Evolutionary conservation across 2,797 vertebrate genomes (phyloP), one percentile per base, ranked within the genome.

Genomic region (Aphelocoma californica): DNA sequence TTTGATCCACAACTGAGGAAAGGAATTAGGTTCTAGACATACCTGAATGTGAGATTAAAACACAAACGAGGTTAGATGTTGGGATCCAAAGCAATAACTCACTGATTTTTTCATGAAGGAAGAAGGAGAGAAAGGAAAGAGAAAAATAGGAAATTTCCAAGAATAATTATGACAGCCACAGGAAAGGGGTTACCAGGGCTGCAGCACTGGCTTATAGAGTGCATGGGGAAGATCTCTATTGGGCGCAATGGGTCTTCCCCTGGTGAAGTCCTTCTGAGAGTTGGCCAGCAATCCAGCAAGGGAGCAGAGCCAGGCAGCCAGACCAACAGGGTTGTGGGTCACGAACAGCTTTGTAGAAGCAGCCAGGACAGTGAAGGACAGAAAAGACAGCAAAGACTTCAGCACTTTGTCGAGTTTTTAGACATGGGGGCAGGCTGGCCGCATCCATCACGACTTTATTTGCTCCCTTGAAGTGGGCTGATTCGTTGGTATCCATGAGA

Each of bases 341-440:
- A 54, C 0, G 0, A 36, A 16, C 6, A 65, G 10, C 10, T 19
- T 31, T 20, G 16, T 25, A 32, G n/a, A 14, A 66, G 11, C 18
- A 47, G 42, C 14, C n/a, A 32, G 51, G 42, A 38, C 21, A 20
- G 7, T 21, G 18, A 32, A 66, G 4, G 28, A 78, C 25, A 44
- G 31, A 34, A 53, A 31, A 40, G 12, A 34, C 14, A 36, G 19
- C 26, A 56, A 31, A 31, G 40, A 36, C 26, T 45, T 13, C 0
- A 0, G 21, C 28, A 47, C 44, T 45, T 47, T 10, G 18, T n/a
- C 0, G 2, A 45, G 7, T 38, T 47, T 62, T 47, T 12, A 54
- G 29, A 62, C n/a, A 18, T 12, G 12, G 18, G 10, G 7, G 9
- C 23, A 53, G 18, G 32, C 17, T 71, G 47, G 14, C 28, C 38